Base-by-base conservation (phyloP, 2,888 invertebrate genomes). In the Cynaeus angustus region DNA sequence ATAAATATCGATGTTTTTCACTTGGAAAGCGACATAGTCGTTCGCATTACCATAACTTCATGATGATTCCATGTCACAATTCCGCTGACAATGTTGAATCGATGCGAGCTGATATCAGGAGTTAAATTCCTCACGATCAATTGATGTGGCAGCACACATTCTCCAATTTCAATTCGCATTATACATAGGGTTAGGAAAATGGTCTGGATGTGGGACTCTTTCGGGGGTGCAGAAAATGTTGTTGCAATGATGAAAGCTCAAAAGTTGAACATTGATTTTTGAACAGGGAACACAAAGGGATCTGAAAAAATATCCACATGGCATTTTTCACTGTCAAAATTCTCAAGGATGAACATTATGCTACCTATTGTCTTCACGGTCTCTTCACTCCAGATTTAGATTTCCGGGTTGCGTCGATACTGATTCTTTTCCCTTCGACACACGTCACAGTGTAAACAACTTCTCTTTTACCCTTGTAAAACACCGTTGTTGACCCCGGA, bases 361-460 rank as follows among this genome's bases (percentile, higher is more conserved):
- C n/a, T 16, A 56, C 12, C 41, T 21, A 38, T 10, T 16, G 21
- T 43, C 14, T 56, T 41, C 21, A 43, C 56, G 41, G 56, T 56
- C 10, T 21, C 10, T 56, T 56, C 43, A 28, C 26, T 9, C 30
- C 46, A 8, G 28, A 28, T 12, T n/a, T 12, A 14, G 30, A 30
- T 50, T 50, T 12, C 28, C 26, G 30, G 26, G 1, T 56, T 16
- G 9, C 45, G 45, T 59, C 45, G 59, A 59, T 45, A 50, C 30
- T 33, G 48, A 61, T 61, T 61, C 61, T 50, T 46, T 59, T 37
- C 28, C 21, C 48, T 26, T 21, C 37, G 38, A 58, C 41, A 38
- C 59, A n/a, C 48, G 26, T 61, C 41, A n/a, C 33, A 45, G 12
- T 61, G 61, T 61, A 61, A 61, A 61, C 61, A 61, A 50, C 61